A percentile compares a stretch with the other conserved stretches of the same genome.
Conservation (phyloP, 2,797 vertebrate genomes). For the Neostethus bicornis region DNA sequence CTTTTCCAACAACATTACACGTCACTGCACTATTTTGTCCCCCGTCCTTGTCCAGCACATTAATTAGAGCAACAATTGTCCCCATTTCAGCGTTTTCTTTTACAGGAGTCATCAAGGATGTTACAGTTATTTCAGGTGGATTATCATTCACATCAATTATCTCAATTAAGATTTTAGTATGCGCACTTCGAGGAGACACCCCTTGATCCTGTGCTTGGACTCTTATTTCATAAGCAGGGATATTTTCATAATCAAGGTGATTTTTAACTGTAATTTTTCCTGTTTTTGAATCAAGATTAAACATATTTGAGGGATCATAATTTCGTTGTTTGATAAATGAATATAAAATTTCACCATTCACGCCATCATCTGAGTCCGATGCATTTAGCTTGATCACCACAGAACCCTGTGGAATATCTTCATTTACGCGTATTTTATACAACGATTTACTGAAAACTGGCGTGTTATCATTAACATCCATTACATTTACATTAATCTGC, state of each 20-base stretch:
- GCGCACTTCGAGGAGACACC: slow-evolving; percentile 12
- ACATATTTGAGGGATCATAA: slow-evolving; percentile 32
- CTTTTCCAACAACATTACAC: slow-evolving; percentile 47
- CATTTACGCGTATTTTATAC: slow-evolving; percentile 74
- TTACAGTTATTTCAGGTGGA: slow-evolving; percentile 65
- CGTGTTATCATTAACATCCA: slow-evolving; percentile 83
- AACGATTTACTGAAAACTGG: slow-evolving; percentile 73
- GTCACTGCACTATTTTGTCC: slow-evolving; percentile 65
- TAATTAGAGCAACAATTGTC: slow-evolving; percentile 72
- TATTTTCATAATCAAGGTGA: slow-evolving; percentile 80
- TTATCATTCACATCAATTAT: slow-evolving; percentile 66
- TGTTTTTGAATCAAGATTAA: slow-evolving; percentile 62
- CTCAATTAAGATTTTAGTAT: slow-evolving; percentile 74
- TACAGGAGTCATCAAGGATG: slow-evolving; percentile 60
- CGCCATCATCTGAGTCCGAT: slow-evolving; percentile 53
- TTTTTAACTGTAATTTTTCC: slow-evolving; percentile 79
- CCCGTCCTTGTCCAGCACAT: slow-evolving; percentile 71
- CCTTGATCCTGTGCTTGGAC: slow-evolving; percentile 77
- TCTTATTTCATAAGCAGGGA: slow-evolving; percentile 76
- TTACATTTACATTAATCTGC: slow-evolving; percentile 67
- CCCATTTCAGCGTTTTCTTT: slow-evolving; percentile 68
- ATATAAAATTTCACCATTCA: slow-evolving; percentile 66
- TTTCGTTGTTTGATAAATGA: slow-evolving; percentile 52
- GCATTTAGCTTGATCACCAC: slow-evolving; percentile 65
- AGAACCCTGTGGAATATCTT: slow-evolving; percentile 61